Percentiles rank a stretch among this genome's conserved stretches.
These are phyloP conservation scores for Drosophila watanabei DNA, from an alignment of 1,140 invertebrate genomes.

Conservation along the genomic window DNA sequence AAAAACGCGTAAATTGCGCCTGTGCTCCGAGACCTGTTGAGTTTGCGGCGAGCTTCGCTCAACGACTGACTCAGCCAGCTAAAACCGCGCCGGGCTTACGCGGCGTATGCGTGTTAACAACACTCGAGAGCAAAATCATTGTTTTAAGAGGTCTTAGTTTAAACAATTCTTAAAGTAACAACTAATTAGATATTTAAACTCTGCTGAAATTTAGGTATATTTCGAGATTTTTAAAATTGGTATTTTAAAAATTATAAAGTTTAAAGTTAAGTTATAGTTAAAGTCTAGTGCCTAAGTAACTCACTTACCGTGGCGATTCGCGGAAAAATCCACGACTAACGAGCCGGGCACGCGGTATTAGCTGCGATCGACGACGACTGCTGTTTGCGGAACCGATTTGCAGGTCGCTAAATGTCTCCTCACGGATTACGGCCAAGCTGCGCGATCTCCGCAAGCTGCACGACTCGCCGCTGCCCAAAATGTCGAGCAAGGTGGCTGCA, in stretches of 20 bases:
- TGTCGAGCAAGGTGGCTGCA: constrained; percentile 67
- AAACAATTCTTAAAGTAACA: neutral
- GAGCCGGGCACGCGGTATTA: constrained; percentile 91
- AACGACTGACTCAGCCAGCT: constrained; percentile 49
- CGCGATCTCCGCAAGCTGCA: constrained; percentile 90
- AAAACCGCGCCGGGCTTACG: constrained; percentile 18
- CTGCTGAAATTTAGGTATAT: neutral
- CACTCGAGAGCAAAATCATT: constrained; percentile 51
- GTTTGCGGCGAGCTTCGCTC: constrained; percentile 51
- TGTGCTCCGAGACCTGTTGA: constrained; percentile 54
- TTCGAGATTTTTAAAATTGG: too few species aligned
- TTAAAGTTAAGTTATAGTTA: neutral
- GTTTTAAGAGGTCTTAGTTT: neutral
- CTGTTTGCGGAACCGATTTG: constrained; percentile 88
- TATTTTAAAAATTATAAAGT: neutral
- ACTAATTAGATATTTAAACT: neutral
- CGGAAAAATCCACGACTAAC: constrained; percentile 91
- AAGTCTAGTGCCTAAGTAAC: constrained; percentile 57
- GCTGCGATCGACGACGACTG: constrained; percentile 89
- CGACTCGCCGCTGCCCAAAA: constrained; percentile 86
- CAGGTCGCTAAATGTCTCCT: constrained; percentile 90
- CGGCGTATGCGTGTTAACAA: constrained; percentile 65
- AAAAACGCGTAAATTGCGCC: constrained; percentile 19
- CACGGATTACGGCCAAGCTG: constrained; percentile 91
- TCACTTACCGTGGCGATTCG: constrained; percentile 85